A percentile compares a stretch with the other conserved stretches of the same genome.
Conservation (phyloP, 2,888 invertebrate species). For the Ochropleura plecta region DNA sequence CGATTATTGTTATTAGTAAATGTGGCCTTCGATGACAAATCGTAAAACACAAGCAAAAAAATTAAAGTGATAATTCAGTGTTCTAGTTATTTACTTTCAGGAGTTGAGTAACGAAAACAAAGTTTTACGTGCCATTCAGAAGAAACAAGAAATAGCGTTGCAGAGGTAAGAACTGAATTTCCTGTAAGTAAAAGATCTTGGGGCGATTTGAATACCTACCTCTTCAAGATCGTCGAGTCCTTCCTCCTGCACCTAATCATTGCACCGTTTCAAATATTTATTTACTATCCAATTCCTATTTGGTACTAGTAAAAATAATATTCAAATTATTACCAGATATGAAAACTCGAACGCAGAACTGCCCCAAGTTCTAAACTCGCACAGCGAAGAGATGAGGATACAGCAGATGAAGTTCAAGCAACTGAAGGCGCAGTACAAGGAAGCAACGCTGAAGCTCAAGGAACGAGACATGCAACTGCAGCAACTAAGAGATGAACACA, state of each 20-base stretch:
- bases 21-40: not conserved
- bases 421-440: conserved; percentile 91
- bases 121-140: conserved; percentile 93
- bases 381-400: conserved; percentile 94
- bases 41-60: not conserved
- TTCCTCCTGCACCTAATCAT: too few species aligned
- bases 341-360: conserved; percentile 95
- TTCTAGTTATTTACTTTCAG: conserved; percentile 68
- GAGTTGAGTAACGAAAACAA: conserved; percentile 93
- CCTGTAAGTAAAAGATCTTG: not conserved
- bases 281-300: not conserved
- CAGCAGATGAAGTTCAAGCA: conserved; percentile 93
- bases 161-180: conserved; percentile 88
- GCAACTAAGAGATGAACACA: conserved; percentile 92
- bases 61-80: not conserved
- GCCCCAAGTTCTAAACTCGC: conserved; percentile 94
- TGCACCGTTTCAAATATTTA: too few species aligned
- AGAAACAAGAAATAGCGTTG: conserved; percentile 94
- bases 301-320: not conserved
- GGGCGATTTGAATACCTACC: too few species aligned
- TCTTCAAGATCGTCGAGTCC: too few species aligned
- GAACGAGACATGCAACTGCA: conserved; percentile 93
- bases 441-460: conserved; percentile 92
- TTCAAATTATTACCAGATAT: conserved; percentile 83
- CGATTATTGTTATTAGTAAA: too few species aligned